Percentiles rank a stretch among this genome's conserved stretches.
Conservation (phyloP, 2,113 vertebrate genomes). For the Nyctereutes procyonoides region DNA sequence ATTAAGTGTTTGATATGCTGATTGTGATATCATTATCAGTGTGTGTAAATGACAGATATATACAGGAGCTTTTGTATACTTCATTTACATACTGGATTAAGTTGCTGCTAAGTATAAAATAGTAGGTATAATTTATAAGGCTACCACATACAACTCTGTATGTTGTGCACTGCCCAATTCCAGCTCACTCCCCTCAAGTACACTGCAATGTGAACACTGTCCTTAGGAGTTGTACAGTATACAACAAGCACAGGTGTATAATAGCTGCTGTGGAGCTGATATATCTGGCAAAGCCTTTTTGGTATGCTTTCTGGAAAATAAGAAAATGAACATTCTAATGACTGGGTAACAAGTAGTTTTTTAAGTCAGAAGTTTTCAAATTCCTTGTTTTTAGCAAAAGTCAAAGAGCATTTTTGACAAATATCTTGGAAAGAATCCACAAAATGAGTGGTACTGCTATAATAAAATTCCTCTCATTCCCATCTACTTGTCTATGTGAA, state of each 20-base stretch:
- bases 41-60: neutral
- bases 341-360: neutral
- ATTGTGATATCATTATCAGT: neutral
- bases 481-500: neutral
- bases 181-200: neutral
- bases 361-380: slow-evolving; percentile 15
- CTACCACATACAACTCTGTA: neutral
- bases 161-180: neutral
- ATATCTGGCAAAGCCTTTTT: neutral
- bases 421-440: slow-evolving; percentile 9
- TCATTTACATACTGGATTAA: slow-evolving; percentile 30
- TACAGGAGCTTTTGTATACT: slow-evolving; percentile 16
- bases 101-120: neutral
- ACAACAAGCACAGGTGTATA: neutral
- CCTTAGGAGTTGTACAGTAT: neutral
- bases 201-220: neutral
- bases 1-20: slow-evolving; percentile 28
- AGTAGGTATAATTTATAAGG: neutral
- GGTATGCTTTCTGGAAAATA: neutral
- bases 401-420: slow-evolving; percentile 42
- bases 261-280: neutral
- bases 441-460: neutral
- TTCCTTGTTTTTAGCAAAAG: slow-evolving; percentile 45
- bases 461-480: slow-evolving; percentile 29
- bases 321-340: neutral